Evolutionary conservation across 2,888 invertebrate species (phyloP).

Genomic region (Salpingus planirostris): DNA sequence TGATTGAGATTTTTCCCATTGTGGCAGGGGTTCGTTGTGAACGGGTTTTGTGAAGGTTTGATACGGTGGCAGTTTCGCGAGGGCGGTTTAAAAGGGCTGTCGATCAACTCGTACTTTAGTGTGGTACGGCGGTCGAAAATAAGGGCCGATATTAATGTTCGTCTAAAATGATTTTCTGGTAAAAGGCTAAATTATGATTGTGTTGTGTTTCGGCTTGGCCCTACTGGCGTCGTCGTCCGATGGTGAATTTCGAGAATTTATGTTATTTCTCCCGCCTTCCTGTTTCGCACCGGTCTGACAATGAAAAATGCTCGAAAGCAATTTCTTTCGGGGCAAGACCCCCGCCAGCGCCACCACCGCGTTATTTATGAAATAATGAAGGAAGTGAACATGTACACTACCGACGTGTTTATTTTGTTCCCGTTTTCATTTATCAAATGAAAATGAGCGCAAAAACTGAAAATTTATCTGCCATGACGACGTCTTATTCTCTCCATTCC

Average conservation of each 20-base stretch:
- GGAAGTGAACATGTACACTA: slow-evolving; percentile 20
- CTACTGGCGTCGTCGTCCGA: too few relatives aligned
- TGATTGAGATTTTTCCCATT: too few relatives aligned
- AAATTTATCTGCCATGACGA: too few relatives aligned
- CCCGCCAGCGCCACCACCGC: too few relatives aligned
- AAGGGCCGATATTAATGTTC: slow-evolving; percentile 18
- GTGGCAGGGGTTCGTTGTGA: too few relatives aligned
- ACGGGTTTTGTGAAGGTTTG: too few relatives aligned
- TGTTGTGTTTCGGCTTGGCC: slow-evolving; percentile 23
- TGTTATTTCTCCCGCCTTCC: slow-evolving; percentile 24
- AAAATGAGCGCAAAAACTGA: too few relatives aligned
- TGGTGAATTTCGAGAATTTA: slow-evolving; percentile 25
- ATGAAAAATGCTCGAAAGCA: slow-evolving; percentile 25
- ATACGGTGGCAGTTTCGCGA: too few relatives aligned
- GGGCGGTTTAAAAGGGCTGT: too few relatives aligned
- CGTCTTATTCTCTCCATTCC: too few relatives aligned
- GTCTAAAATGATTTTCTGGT: slow-evolving; percentile 17
- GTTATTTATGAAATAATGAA: slow-evolving; percentile 28
- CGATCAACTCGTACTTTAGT: too few relatives aligned
- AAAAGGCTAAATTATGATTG: slow-evolving; percentile 23
- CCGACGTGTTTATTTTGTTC: slow-evolving; percentile 17
- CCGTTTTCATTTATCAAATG: slow-evolving; percentile 6
- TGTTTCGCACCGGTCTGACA: slow-evolving; percentile 24
- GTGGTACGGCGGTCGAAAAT: too few relatives aligned
- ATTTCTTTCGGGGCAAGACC: slow-evolving; percentile 24